phyloP scores from a whole-genome alignment of 2,888 invertebrate genomes.

The Cheilosia urbana region DNA sequence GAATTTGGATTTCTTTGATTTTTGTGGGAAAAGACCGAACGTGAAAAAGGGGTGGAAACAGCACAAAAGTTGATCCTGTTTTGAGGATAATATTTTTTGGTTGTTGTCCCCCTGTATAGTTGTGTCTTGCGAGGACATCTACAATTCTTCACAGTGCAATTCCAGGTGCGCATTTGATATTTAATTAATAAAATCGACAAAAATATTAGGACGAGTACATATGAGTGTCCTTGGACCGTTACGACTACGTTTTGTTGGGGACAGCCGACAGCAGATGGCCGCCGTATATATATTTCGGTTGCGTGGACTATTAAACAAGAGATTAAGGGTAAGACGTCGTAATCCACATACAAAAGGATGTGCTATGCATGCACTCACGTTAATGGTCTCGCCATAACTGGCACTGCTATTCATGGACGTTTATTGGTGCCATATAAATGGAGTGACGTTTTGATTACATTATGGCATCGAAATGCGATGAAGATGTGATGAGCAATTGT shows the following conservation, averaged over 20 bases:
- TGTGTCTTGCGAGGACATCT: not conserved
- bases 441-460: constrained; percentile 52
- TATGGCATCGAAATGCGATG: constrained; percentile 10
- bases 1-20: constrained; percentile 54
- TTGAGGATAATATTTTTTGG: constrained; percentile 59
- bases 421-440: constrained; percentile 67
- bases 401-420: constrained; percentile 13
- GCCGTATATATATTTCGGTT: constrained; percentile 1
- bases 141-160: constrained; percentile 66
- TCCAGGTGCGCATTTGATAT: constrained; percentile 66
- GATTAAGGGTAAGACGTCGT: constrained; percentile 22
- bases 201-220: constrained; percentile 12
- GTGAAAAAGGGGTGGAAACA: constrained; percentile 61
- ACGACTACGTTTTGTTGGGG: constrained; percentile 22
- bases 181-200: constrained; percentile 68
- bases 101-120: not conserved
- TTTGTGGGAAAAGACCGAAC: constrained; percentile 68
- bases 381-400: constrained; percentile 33
- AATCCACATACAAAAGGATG: constrained; percentile 40
- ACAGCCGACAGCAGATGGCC: constrained; percentile 50
- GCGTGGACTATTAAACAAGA: constrained; percentile 12
- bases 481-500: constrained; percentile 29
- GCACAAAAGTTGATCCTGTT: constrained; percentile 63
- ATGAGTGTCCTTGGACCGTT: constrained; percentile 47
- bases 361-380: constrained; percentile 23